Conservation (phyloP, 2,888 invertebrate genomes). For the Eristalis pertinax region DNA sequence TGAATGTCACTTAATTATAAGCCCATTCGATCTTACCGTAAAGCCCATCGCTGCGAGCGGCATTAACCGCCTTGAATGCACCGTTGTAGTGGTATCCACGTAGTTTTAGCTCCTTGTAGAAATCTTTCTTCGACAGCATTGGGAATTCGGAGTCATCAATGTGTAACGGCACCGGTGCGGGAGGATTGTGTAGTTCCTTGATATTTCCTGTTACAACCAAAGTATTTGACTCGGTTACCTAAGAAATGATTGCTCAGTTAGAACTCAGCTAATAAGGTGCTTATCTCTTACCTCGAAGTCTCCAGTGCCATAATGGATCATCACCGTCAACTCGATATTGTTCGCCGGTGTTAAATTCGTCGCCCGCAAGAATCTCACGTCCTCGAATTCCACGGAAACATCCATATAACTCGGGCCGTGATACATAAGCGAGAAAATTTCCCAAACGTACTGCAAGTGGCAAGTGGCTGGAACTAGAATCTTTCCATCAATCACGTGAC, state of each 20-base stretch:
- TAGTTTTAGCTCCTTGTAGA: slow-evolving; percentile 87
- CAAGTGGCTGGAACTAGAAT: slow-evolving; percentile 89
- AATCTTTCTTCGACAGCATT: slow-evolving; percentile 84
- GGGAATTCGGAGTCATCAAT: slow-evolving; percentile 73
- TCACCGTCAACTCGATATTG: slow-evolving; percentile 82
- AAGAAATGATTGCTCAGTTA: slow-evolving; percentile 13
- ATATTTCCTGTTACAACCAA: slow-evolving; percentile 88
- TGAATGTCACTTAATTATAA: slow-evolving; percentile 93
- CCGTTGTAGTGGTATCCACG: slow-evolving; percentile 86
- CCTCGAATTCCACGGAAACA: slow-evolving; percentile 91
- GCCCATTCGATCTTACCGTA: slow-evolving; percentile 84
- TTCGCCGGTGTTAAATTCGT: slow-evolving; percentile 88
- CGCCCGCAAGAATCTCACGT: slow-evolving; percentile 91
- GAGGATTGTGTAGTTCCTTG: slow-evolving; percentile 79
- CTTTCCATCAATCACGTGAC: slow-evolving; percentile 93
- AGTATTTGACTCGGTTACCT: slow-evolving; percentile 87
- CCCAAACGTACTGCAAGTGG: slow-evolving; percentile 91
- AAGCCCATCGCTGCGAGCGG: slow-evolving; percentile 78
- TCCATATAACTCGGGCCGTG: slow-evolving; percentile 85
- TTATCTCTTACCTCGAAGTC: slow-evolving; percentile 83
- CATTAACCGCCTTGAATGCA: slow-evolving; percentile 76
- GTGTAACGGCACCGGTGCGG: slow-evolving; percentile 69
- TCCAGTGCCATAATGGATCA: slow-evolving; percentile 85
- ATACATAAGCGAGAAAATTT: slow-evolving; percentile 88
- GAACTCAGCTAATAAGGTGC: background rate